These are phyloP conservation scores for Pimephales promelas DNA, from an alignment of 2,113 vertebrate species.

Conservation along the genomic window DNA sequence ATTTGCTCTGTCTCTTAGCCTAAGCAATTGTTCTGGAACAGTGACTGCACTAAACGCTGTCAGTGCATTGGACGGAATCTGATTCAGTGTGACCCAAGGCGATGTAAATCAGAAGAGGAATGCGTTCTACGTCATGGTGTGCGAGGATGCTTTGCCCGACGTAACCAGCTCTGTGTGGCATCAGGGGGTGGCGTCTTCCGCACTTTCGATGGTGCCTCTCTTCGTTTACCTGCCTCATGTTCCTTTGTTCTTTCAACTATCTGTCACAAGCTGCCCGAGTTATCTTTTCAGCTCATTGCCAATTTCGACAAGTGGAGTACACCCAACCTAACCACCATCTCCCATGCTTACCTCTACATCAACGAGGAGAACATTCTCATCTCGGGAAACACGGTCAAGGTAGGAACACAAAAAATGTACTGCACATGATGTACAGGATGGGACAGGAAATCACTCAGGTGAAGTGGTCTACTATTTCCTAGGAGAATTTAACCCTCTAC, in stretches of 20 bases:
- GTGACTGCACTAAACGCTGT: conserved; percentile 93
- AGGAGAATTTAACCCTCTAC: too few species aligned
- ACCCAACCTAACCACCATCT: conserved; percentile 95
- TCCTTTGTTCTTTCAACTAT: conserved; percentile 97
- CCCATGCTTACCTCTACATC: conserved; percentile 95
- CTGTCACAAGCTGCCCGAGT: conserved; percentile 95
- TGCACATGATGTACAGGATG: background rate
- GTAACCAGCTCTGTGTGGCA: conserved; percentile 88
- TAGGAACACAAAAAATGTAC: conserved; percentile 53
- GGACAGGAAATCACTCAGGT: background rate
- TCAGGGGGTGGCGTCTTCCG: conserved; percentile 93
- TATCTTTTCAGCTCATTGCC: conserved; percentile 98
- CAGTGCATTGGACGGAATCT: conserved; percentile 97
- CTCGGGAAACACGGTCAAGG: conserved; percentile 92
- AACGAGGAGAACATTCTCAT: conserved; percentile 98
- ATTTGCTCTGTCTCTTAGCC: conserved; percentile 74
- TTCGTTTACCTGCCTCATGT: conserved; percentile 94
- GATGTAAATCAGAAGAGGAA: conserved; percentile 92
- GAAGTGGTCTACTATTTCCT: too few species aligned
- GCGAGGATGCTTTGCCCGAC: conserved; percentile 88
- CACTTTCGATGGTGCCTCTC: conserved; percentile 94
- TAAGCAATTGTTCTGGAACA: conserved; percentile 96
- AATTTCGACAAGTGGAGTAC: conserved; percentile 98
- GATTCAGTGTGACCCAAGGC: conserved; percentile 92
- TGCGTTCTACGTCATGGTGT: conserved; percentile 84